These are phyloP conservation scores for Eilema depressum DNA, from an alignment of 2,888 invertebrate genomes.

Conservation along the genomic window DNA sequence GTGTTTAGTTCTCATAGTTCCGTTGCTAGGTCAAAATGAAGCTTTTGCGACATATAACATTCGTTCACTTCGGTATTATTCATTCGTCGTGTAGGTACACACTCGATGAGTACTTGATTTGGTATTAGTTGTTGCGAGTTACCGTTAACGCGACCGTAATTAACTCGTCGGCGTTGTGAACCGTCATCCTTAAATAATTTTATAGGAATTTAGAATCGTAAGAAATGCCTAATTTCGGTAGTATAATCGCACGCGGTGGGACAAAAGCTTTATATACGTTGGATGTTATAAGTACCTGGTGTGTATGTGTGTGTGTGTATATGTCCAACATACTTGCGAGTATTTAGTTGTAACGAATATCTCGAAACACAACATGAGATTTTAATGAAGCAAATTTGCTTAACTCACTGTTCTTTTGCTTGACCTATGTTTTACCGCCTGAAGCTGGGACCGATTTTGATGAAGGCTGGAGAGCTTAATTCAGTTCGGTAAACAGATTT, in stretches of 20 bases:
- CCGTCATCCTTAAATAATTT: neutral
- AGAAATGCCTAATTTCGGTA: neutral
- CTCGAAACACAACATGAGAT: neutral
- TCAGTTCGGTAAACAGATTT: constrained; percentile 6
- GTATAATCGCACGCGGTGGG: constrained; percentile 17
- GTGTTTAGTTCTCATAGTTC: constrained; percentile 8
- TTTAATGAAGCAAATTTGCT: neutral
- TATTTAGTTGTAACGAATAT: constrained; percentile 5
- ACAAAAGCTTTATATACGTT: constrained; percentile 14
- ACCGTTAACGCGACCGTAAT: neutral
- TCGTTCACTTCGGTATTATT: constrained; percentile 3
- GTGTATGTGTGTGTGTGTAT: too few relatives aligned
- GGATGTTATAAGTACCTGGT: constrained; percentile 8
- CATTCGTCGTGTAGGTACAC: constrained; percentile 2
- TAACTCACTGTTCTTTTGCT: neutral
- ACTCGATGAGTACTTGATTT: constrained; percentile 1
- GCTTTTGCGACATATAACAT: constrained; percentile 7
- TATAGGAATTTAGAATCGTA: constrained; percentile 1
- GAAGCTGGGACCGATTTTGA: constrained; percentile 5
- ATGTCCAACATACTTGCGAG: neutral
- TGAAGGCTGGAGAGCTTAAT: neutral
- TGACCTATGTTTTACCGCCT: neutral
- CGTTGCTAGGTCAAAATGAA: constrained; percentile 1
- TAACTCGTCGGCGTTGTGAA: constrained; percentile 16
- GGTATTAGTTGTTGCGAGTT: constrained; percentile 2